phyloP scores from a whole-genome alignment of 2,113 vertebrate genomes.

The Chroicocephalus ridibundus region DNA sequence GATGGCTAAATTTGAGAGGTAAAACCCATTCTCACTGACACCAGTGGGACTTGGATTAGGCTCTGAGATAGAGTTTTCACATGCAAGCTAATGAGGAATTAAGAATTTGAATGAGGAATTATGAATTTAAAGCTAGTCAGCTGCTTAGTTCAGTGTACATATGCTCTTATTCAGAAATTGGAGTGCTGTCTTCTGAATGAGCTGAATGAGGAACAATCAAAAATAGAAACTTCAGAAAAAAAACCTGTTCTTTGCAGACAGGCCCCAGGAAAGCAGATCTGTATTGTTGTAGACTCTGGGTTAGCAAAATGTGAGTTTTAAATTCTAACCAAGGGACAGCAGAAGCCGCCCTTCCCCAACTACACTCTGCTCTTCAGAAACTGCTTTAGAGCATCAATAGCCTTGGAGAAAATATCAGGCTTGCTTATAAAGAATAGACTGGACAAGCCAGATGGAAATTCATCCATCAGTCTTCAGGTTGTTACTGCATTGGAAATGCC shows the following conservation, averaged over 20 bases:
- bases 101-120: slow-evolving; percentile 1
- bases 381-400: neutral
- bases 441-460: neutral
- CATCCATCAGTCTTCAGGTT: neutral
- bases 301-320: neutral
- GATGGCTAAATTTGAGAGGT: slow-evolving; percentile 17
- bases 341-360: accelerated
- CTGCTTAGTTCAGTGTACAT: neutral
- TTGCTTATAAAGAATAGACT: neutral
- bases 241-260: neutral
- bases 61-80: neutral
- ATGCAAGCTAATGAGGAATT: slow-evolving; percentile 12
- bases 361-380: neutral
- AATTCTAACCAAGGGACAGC: neutral
- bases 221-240: neutral
- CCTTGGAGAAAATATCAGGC: neutral
- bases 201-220: neutral
- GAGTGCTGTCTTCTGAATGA: neutral
- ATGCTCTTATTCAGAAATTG: neutral
- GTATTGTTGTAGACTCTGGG: accelerated
- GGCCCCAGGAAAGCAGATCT: neutral
- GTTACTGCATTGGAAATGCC: neutral
- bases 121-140: neutral
- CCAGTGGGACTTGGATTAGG: neutral
- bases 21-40: neutral